These are phyloP conservation scores for Panthera tigris DNA, from an alignment of 2,113 vertebrate species.

Conservation along the genomic window DNA sequence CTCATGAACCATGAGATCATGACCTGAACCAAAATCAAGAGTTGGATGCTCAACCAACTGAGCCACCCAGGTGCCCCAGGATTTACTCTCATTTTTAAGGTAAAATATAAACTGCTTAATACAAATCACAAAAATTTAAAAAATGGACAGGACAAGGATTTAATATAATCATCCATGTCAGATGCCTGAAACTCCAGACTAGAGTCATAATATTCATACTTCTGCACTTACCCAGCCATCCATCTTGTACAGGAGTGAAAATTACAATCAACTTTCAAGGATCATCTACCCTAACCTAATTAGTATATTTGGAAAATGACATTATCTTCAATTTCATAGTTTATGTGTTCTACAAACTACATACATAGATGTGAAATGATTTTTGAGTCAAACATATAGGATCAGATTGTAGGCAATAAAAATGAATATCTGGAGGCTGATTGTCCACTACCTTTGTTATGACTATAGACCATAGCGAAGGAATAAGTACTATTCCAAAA, in stretches of 20 bases:
- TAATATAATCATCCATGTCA: not conserved
- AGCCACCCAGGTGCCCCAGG: too few relatives aligned
- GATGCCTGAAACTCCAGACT: not conserved
- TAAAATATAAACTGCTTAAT: conserved; percentile 17
- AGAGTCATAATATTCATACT: not conserved
- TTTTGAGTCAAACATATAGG: not conserved
- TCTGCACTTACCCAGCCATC: not conserved
- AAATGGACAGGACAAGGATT: not conserved
- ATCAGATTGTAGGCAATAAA: not conserved
- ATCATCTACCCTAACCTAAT: not conserved
- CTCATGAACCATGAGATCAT: too few relatives aligned
- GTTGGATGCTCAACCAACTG: too few relatives aligned
- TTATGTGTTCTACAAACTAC: not conserved
- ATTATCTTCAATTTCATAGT: not conserved
- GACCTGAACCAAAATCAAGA: too few relatives aligned
- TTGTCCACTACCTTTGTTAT: not conserved
- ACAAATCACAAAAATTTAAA: not conserved
- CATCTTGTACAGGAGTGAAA: not conserved
- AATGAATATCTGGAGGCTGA: not conserved
- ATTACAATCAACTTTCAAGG: not conserved
- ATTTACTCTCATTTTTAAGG: conserved; percentile 9
- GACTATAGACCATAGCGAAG: not conserved
- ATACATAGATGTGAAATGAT: not conserved
- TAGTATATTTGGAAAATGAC: not conserved
- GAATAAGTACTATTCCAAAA: not conserved